Base-by-base conservation (phyloP, 2,113 vertebrate genomes). In the Zingel zingel region DNA sequence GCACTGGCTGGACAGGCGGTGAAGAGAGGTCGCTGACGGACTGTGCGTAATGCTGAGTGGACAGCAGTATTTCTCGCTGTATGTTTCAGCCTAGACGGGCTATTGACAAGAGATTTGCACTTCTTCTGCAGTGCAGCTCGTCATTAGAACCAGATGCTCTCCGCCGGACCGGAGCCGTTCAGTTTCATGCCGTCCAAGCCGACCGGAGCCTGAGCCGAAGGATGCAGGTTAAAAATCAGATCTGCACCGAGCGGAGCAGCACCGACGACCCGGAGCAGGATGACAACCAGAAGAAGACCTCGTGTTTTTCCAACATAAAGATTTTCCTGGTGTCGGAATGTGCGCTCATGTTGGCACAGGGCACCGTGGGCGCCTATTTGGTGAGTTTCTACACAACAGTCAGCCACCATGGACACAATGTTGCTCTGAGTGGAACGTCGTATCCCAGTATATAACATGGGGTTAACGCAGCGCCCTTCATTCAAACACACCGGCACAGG, bases 331-430 rank as follows among this genome's bases (percentile, higher is more conserved):
- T 97, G 92, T 96, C 97, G 88, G 97, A 98, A 94, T 98, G 97
- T 88, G 97, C 97, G 61, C 95, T 98, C 90, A 98, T 98, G 97
- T 83, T 99, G 95, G 97, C 98, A 74, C 97, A 98, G 94, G 97
- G 97, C 94, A 99, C 97, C 18, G 97, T 97, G 86, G 97, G 97
- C 89, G 97, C 98, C 27, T 98, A 98, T 95, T 96, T 98, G 97
- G 97, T 98, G 94, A 98, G 97, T 96, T 61, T 66, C n/a, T 13
- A 51, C 59, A 30, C 15, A 57, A 12, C 47, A 27, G 59, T 10
- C 16, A 51, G 16, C 59, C 61, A 45, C 23, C 74, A 3, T 10
- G 65, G 47, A 59, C 70, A 25, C 83, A n/a, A 16, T 10, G 71
- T 23, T 39, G 33, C 9, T 83, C 10, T 68, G 75, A 27, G 19